phyloP scores from a whole-genome alignment of 2,888 invertebrate genomes.

The Hirtodrosophila histrioides region DNA sequence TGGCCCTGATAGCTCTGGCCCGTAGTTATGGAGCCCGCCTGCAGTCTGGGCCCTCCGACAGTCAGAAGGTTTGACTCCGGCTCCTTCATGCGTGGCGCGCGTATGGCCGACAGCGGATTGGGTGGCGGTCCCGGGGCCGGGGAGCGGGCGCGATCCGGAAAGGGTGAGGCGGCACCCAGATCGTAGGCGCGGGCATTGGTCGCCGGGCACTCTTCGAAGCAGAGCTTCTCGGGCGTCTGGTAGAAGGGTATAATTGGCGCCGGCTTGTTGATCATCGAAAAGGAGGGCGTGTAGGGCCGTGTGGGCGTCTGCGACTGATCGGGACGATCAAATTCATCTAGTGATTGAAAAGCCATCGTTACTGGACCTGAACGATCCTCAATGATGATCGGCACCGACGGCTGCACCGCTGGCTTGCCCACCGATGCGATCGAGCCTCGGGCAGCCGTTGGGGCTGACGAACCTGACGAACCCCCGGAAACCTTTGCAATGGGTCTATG shows the following conservation, averaged over 20 bases:
- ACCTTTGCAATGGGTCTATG: slow-evolving; percentile 74
- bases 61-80: slow-evolving; percentile 66
- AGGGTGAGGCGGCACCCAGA: slow-evolving; percentile 88
- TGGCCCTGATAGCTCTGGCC: slow-evolving; percentile 83
- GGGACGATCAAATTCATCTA: slow-evolving; percentile 85
- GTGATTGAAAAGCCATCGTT: slow-evolving; percentile 88
- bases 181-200: slow-evolving; percentile 87
- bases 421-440: slow-evolving; percentile 45
- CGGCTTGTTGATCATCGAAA: slow-evolving; percentile 88
- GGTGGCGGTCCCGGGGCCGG: slow-evolving; percentile 90
- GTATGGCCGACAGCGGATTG: slow-evolving; percentile 87
- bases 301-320: slow-evolving; percentile 81
- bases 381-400: slow-evolving; percentile 81
- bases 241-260: slow-evolving; percentile 91
- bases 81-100: slow-evolving; percentile 88
- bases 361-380: slow-evolving; percentile 86
- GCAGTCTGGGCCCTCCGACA: slow-evolving; percentile 65
- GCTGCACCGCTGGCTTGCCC: slow-evolving; percentile 40
- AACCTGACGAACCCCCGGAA: slow-evolving; percentile 17
- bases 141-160: slow-evolving; percentile 88
- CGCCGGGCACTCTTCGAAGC: slow-evolving; percentile 88
- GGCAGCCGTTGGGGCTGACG: slow-evolving; percentile 48
- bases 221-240: slow-evolving; percentile 88
- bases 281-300: slow-evolving; percentile 87
- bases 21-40: slow-evolving; percentile 84